These are phyloP conservation scores for Cebidichthys violaceus DNA, from an alignment of 2,113 vertebrate species.

Conservation along the genomic window DNA sequence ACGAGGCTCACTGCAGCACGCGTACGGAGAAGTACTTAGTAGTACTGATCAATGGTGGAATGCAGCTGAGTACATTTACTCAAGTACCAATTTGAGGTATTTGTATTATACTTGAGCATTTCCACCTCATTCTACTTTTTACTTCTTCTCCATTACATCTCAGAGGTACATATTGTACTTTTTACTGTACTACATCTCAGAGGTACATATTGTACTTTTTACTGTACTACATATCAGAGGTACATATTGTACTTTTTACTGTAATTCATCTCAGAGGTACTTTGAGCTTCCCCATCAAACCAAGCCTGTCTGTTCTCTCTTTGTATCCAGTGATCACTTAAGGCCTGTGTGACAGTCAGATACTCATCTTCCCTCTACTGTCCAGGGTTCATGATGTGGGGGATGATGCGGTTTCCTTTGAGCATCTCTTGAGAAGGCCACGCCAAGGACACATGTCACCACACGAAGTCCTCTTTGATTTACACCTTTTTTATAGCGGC, in stretches of 20 bases:
- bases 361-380: neutral
- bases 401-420: neutral
- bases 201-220: no score
- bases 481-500: constrained; percentile 25
- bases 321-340: neutral
- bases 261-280: no score
- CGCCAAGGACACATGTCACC: constrained; percentile 44
- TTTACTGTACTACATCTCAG: no score
- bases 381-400: neutral
- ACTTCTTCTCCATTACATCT: no score
- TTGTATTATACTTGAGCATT: no score
- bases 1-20: neutral
- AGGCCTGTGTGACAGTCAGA: neutral
- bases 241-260: no score
- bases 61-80: neutral
- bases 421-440: constrained; percentile 4
- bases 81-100: neutral
- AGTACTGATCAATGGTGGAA: neutral
- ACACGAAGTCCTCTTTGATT: constrained; percentile 22
- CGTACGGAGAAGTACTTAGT: neutral
- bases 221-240: no score
- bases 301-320: neutral
- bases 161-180: no score
- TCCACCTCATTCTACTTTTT: no score
- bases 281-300: neutral